Base-by-base conservation (phyloP, 2,888 invertebrate genomes). In the Scaeva pyrastri region DNA sequence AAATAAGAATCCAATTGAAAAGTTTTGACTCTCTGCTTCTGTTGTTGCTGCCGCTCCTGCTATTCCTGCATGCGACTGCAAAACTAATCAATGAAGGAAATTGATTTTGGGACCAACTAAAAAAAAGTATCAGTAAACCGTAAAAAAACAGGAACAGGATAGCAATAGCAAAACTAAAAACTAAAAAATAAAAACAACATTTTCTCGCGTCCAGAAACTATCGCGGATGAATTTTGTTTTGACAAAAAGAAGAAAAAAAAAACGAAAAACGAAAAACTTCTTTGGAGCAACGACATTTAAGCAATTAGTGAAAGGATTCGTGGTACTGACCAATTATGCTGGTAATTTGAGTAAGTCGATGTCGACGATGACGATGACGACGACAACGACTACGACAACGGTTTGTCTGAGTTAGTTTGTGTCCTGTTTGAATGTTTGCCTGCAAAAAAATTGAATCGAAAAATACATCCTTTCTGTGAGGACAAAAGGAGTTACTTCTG, bases 1-100 rank as follows among this genome's bases (percentile, higher is more conserved):
- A 86, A 86, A 82, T 86, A 73, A 77, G 86, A 86, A 86, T 86
- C 86, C 86, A 86, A 86, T 86, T 86, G 86, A 86, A 86, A 86
- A 86, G 86, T 86, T 84, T 82, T 82, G 76, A 74, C 74, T 77
- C 74, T 77, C 19, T 76, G 68, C 75, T 80, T 41, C 77, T 73
- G 77, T 56, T 74, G 70, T 56, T 73, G 81, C 41, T 52, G 19
- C 14, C 45, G 66, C 60, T 66, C 21, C 60, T 55, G 48, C 23
- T 43, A 41, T 64, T 81, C 72, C 82, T 86, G 86, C 48, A 86
- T 82, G 77, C 86, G 86, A 86, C 86, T 86, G 78, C 86, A 78
- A 74, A 82, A 82, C 82, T 82, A 86, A 86, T 86, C 86, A 86
- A 77, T 86, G 82, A 58, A 78, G 86, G 86, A 86, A 86, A 86